Conservation (phyloP, 2,888 invertebrate species). For the Oligia fasciuncula region DNA sequence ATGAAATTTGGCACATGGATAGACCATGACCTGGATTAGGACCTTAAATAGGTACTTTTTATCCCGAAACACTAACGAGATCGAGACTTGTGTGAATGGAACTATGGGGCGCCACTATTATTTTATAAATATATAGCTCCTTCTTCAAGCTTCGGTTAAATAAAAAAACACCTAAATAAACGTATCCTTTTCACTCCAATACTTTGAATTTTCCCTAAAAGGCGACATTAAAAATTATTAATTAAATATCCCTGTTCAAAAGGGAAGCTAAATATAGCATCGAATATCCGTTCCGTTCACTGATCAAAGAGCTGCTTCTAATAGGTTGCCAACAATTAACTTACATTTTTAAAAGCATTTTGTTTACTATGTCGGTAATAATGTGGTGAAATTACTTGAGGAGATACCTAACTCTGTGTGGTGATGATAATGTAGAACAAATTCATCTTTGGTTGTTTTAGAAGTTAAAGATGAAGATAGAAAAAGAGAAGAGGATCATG, state of each 20-base stretch:
- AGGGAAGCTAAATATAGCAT: constrained; percentile 53
- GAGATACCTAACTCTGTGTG: too few species aligned
- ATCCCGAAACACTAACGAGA: background rate
- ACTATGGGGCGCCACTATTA: background rate
- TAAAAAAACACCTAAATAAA: background rate
- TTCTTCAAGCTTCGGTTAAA: background rate
- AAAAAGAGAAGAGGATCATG: background rate
- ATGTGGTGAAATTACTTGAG: background rate
- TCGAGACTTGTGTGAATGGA: background rate
- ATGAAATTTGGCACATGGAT: background rate
- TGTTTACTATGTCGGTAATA: constrained; percentile 10
- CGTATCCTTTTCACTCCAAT: background rate
- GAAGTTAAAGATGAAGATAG: background rate
- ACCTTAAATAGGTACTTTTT: background rate
- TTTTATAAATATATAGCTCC: background rate
- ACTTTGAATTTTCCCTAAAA: constrained; percentile 6
- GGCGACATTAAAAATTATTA: constrained; percentile 49
- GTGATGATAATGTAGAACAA: background rate
- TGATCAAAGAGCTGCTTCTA: constrained; percentile 59
- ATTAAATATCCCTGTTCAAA: constrained; percentile 57
- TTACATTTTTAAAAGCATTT: constrained; percentile 53
- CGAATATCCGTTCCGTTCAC: constrained; percentile 42
- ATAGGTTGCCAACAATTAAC: constrained; percentile 57
- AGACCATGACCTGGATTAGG: background rate
- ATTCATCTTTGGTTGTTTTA: background rate